Conservation (phyloP, 2,797 vertebrate genomes). For the Cuculus canorus region DNA sequence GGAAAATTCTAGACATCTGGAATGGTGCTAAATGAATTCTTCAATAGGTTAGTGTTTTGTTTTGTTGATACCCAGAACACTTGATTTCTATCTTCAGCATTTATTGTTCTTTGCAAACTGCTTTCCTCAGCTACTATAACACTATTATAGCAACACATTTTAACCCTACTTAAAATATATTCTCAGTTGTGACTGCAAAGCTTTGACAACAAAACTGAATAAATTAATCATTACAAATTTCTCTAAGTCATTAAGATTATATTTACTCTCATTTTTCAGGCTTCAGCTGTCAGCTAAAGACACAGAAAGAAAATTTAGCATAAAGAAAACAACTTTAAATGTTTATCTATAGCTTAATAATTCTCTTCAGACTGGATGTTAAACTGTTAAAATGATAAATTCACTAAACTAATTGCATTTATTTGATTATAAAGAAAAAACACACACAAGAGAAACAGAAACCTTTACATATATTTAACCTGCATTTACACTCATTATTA, state of each 20-base stretch:
- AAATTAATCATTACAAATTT: slow-evolving; percentile 5
- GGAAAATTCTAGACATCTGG: slow-evolving; percentile 30
- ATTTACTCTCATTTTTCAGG: background rate
- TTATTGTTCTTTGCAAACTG: slow-evolving; percentile 41
- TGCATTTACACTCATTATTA: background rate
- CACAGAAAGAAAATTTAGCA: background rate
- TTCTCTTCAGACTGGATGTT: background rate
- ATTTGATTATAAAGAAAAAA: background rate
- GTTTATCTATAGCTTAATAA: background rate
- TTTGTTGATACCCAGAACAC: slow-evolving; percentile 2
- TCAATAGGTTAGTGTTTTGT: background rate
- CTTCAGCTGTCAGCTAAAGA: background rate
- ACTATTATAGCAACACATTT: background rate
- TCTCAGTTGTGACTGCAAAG: background rate
- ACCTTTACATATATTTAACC: background rate
- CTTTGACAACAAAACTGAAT: background rate
- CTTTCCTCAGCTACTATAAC: slow-evolving; percentile 4
- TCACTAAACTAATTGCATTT: background rate
- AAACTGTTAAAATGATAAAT: background rate
- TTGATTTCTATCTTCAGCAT: slow-evolving; percentile 27
- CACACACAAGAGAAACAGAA: background rate
- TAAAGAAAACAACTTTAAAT: background rate
- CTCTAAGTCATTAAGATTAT: background rate
- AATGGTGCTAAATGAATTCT: slow-evolving; percentile 7
- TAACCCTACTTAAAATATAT: background rate